phyloP scores from a whole-genome alignment of 1,140 invertebrate species.

The Belonocnema kinseyi region DNA sequence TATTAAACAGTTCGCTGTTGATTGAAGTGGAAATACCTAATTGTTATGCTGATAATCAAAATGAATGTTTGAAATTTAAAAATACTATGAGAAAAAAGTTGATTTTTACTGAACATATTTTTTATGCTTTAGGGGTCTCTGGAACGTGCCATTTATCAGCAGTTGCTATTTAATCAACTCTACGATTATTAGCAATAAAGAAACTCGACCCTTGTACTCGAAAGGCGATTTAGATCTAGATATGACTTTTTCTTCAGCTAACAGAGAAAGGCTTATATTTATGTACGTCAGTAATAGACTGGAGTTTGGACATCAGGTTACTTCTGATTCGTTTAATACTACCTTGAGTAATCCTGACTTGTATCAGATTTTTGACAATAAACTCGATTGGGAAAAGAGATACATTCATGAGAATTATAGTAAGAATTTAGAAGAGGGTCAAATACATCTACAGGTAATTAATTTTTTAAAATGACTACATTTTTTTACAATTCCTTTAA shows the following conservation, averaged over 20 bases:
- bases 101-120: constrained; percentile 31
- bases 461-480: constrained; percentile 3
- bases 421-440: constrained; percentile 81
- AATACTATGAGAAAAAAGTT: background rate
- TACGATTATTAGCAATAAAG: constrained; percentile 78
- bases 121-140: constrained; percentile 88
- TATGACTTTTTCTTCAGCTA: constrained; percentile 85
- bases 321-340: constrained; percentile 88
- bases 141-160: constrained; percentile 97
- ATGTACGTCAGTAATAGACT: constrained; percentile 93
- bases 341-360: constrained; percentile 88
- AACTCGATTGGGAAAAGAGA: constrained; percentile 92
- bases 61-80: background rate
- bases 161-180: constrained; percentile 90
- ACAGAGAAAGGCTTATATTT: constrained; percentile 81
- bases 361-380: constrained; percentile 95
- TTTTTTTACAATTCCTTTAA: constrained; percentile 14
- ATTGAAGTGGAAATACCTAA: too few species aligned
- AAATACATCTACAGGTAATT: constrained; percentile 80
- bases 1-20: too few species aligned
- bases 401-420: constrained; percentile 91
- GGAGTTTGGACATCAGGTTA: constrained; percentile 93
- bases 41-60: background rate
- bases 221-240: constrained; percentile 87
- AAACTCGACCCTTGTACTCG: constrained; percentile 77